phyloP scores from a whole-genome alignment of 2,888 invertebrate genomes.

The Tipula helvola region DNA sequence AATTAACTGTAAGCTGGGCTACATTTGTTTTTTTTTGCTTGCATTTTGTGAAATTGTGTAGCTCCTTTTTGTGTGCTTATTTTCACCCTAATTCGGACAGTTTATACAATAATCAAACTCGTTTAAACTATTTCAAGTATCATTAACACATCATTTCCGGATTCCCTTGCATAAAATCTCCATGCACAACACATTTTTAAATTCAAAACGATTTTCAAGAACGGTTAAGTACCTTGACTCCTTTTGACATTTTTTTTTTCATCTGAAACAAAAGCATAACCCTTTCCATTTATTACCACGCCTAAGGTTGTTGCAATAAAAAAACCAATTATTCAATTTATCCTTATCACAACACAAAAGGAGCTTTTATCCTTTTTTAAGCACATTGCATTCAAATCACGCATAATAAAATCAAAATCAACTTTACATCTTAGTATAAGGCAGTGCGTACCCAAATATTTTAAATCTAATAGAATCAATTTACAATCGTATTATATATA shows the following conservation, averaged over 20 bases:
- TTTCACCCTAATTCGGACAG: too few species aligned
- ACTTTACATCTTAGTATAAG: neutral
- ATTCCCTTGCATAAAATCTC: neutral
- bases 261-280: neutral
- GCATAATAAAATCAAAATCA: neutral
- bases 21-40: too few species aligned
- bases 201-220: neutral
- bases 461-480: neutral
- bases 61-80: too few species aligned
- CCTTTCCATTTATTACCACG: neutral
- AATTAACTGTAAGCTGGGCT: too few species aligned
- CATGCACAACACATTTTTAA: neutral
- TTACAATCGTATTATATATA: neutral
- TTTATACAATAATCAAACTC: neutral
- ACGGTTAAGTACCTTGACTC: neutral
- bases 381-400: neutral
- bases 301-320: neutral
- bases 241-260: neutral
- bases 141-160: neutral
- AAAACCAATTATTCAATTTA: neutral
- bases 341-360: neutral
- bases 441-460: neutral
- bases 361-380: neutral
- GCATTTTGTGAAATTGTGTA: too few species aligned
- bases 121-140: neutral